These are phyloP conservation scores for Aricia artaxerxes DNA, from an alignment of 2,888 invertebrate genomes.

Conservation along the genomic window DNA sequence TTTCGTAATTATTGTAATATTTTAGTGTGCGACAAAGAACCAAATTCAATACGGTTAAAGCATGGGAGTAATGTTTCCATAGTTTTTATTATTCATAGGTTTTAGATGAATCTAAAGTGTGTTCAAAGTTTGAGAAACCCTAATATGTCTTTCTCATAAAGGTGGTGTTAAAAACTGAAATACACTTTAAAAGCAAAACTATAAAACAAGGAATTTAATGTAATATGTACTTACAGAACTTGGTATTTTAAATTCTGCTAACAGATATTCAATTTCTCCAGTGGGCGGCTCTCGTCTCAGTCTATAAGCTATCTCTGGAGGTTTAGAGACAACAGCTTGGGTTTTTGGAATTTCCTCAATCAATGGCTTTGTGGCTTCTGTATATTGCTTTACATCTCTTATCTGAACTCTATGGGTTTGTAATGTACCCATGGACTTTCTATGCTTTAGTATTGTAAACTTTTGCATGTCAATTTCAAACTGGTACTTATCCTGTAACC, in stretches of 20 bases:
- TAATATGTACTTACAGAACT: constrained; percentile 68
- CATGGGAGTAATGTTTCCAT: too few species aligned
- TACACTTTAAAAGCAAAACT: not conserved
- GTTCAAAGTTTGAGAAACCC: not conserved
- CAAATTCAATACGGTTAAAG: too few species aligned
- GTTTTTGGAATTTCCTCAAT: constrained; percentile 81
- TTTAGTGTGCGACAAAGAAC: too few species aligned
- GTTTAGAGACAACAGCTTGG: constrained; percentile 38
- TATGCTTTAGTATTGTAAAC: constrained; percentile 85
- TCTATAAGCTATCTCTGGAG: constrained; percentile 77
- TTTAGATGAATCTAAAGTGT: too few species aligned
- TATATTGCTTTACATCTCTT: constrained; percentile 80
- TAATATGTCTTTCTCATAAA: not conserved
- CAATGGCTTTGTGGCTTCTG: constrained; percentile 61
- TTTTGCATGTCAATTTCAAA: constrained; percentile 84
- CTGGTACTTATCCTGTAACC: constrained; percentile 86
- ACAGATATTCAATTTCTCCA: constrained; percentile 74
- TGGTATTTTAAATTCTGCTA: constrained; percentile 83
- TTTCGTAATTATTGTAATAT: too few species aligned
- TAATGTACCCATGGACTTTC: constrained; percentile 86
- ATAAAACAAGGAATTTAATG: too few species aligned
- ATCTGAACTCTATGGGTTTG: constrained; percentile 88
- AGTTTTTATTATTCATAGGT: too few species aligned
- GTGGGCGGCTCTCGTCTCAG: constrained; percentile 80
- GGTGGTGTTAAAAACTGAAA: too few species aligned